Percentiles rank a stretch among this genome's conserved stretches.
Conservation (phyloP, 2,888 invertebrate species). For the Ichneumoninae sp. region DNA sequence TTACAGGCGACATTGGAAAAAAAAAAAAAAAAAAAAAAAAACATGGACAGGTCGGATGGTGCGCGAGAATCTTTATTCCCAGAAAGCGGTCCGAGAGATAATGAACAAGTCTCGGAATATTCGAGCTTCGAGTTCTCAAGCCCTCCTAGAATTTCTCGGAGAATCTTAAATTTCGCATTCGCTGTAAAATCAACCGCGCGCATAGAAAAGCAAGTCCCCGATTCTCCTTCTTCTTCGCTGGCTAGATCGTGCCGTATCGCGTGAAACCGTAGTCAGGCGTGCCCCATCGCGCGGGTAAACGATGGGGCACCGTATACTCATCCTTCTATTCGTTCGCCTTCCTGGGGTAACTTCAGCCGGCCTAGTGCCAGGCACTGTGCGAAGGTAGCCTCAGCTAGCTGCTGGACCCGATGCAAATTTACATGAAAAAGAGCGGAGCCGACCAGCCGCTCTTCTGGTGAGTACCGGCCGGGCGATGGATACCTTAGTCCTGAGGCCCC, state of each 20-base stretch:
- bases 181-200: conserved; percentile 34
- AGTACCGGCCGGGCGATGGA: conserved; percentile 46
- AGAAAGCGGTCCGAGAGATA: not conserved
- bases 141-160: conserved; percentile 32
- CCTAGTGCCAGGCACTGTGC: conserved; percentile 48
- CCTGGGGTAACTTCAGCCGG: conserved; percentile 72
- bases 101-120: not conserved
- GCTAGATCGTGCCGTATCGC: conserved; percentile 53
- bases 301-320: conserved; percentile 42
- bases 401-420: conserved; percentile 65
- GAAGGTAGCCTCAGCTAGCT: conserved; percentile 51
- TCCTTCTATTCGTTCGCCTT: conserved; percentile 49
- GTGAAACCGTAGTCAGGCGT: conserved; percentile 71
- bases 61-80: not conserved
- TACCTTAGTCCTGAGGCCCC: conserved; percentile 65
- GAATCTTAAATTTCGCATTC: conserved; percentile 41
- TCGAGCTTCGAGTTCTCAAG: conserved; percentile 25
- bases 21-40: not conserved
- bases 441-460: conserved; percentile 45
- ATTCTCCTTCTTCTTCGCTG: conserved; percentile 45
- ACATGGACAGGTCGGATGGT: not conserved
- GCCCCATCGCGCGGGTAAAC: conserved; percentile 42
- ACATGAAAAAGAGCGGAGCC: conserved; percentile 69
- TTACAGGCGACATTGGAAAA: not conserved
- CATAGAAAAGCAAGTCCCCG: conserved; percentile 38